These are phyloP conservation scores for Cyanocitta stelleri DNA, from an alignment of 2,113 vertebrate species.

Conservation along the genomic window DNA sequence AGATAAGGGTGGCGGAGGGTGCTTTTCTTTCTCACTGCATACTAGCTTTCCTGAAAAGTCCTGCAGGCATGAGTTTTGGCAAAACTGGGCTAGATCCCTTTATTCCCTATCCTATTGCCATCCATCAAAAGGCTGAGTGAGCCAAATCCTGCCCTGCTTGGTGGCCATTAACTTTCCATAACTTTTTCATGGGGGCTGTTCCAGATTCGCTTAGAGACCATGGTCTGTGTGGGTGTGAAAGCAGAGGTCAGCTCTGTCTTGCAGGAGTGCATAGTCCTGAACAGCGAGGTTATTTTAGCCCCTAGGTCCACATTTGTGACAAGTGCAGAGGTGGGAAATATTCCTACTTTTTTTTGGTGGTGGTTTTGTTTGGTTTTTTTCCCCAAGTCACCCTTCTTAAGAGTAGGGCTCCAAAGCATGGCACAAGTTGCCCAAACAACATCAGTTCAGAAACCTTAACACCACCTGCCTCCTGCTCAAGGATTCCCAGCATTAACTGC, in stretches of 20 bases:
- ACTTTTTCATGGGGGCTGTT: not conserved
- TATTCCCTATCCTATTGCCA: not conserved
- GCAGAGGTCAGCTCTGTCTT: not conserved
- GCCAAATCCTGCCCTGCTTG: not conserved
- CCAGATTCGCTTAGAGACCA: not conserved
- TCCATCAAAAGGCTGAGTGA: not conserved
- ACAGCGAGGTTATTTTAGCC: not conserved
- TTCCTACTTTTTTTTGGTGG: not conserved
- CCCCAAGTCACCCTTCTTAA: not conserved
- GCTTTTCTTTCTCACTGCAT: not conserved
- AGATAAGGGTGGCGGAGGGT: not conserved
- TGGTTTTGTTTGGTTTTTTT: not conserved
- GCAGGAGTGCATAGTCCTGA: not conserved
- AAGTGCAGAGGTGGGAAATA: not conserved
- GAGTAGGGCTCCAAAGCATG: not conserved
- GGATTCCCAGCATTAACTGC: not conserved
- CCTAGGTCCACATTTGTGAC: not conserved
- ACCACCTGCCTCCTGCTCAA: not conserved
- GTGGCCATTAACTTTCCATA: not conserved
- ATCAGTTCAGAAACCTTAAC: not conserved
- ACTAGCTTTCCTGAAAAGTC: not conserved
- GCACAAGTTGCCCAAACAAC: not conserved
- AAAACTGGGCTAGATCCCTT: not conserved
- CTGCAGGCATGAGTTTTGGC: not conserved
- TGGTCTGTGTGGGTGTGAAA: not conserved